Conservation (phyloP, 2,888 invertebrate genomes). For the Eurois occulta region DNA sequence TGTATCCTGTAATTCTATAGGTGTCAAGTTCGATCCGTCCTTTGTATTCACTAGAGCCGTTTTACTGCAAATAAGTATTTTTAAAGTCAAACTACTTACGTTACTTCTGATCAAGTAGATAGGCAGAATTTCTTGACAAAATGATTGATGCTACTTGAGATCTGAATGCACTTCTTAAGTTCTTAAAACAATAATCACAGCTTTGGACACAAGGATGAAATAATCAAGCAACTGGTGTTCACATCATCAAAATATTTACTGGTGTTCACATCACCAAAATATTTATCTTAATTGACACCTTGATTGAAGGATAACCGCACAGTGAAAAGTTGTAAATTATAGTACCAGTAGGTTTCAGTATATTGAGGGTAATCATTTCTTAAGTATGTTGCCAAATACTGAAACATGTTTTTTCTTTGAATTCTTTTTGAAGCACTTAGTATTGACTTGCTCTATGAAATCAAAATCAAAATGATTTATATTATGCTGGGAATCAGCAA, state of each 20-base stretch:
- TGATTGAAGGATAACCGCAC: constrained; percentile 45
- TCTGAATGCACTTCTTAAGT: not conserved
- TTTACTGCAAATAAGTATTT: constrained; percentile 9
- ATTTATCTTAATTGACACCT: constrained; percentile 48
- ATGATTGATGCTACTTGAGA: constrained; percentile 4
- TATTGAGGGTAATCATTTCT: constrained; percentile 19
- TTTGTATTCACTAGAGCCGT: constrained; percentile 35
- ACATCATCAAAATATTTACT: constrained; percentile 34
- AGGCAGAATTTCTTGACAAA: not conserved
- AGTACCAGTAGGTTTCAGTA: not conserved
- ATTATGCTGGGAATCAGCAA: not conserved
- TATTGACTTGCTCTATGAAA: not conserved
- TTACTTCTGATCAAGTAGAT: not conserved
- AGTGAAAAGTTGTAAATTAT: constrained; percentile 43
- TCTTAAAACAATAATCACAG: constrained; percentile 1
- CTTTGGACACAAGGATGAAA: constrained; percentile 18
- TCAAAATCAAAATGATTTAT: not conserved
- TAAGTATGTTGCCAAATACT: not conserved
- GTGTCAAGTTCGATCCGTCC: constrained; percentile 40
- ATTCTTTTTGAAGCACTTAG: not conserved
- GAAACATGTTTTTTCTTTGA: not conserved
- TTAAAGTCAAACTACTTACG: not conserved
- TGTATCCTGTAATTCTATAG: constrained; percentile 25
- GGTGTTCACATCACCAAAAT: constrained; percentile 35
- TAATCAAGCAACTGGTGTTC: constrained; percentile 11